Conservation (phyloP, 1,140 invertebrate species). For the Drosophila nigrodunni region DNA sequence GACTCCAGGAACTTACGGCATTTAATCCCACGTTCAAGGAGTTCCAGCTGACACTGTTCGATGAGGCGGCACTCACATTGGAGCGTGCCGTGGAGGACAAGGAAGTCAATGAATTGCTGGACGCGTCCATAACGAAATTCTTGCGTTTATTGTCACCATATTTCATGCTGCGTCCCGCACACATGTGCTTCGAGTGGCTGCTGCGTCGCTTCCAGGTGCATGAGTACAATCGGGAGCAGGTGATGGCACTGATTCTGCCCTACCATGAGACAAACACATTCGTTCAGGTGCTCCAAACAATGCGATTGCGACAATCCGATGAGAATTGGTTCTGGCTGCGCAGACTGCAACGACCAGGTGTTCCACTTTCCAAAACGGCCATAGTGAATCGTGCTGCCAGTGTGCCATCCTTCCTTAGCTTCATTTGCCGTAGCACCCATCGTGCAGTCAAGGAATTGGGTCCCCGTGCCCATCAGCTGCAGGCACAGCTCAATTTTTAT, state of each 20-base stretch:
- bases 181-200: slow-evolving; percentile 97
- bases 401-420: slow-evolving; percentile 89
- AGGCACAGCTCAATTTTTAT: slow-evolving; percentile 91
- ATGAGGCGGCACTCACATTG: slow-evolving; percentile 89
- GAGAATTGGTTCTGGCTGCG: slow-evolving; percentile 93
- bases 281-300: slow-evolving; percentile 91
- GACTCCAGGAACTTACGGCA: slow-evolving; percentile 91
- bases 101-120: slow-evolving; percentile 91
- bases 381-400: slow-evolving; percentile 90
- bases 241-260: slow-evolving; percentile 93
- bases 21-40: slow-evolving; percentile 90
- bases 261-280: slow-evolving; percentile 97
- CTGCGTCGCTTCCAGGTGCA: slow-evolving; percentile 95
- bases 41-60: slow-evolving; percentile 92
- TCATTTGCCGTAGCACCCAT: slow-evolving; percentile 89
- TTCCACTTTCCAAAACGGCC: slow-evolving; percentile 89
- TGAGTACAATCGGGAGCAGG: slow-evolving; percentile 92
- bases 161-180: slow-evolving; percentile 92
- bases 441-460: slow-evolving; percentile 88
- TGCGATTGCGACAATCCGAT: slow-evolving; percentile 87
- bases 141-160: slow-evolving; percentile 93
- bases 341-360: slow-evolving; percentile 89
- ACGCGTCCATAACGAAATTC: slow-evolving; percentile 92
- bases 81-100: slow-evolving; percentile 91
- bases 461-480: slow-evolving; percentile 87